Conservation (phyloP, 1,140 invertebrate genomes). For the Argopecten irradians region DNA sequence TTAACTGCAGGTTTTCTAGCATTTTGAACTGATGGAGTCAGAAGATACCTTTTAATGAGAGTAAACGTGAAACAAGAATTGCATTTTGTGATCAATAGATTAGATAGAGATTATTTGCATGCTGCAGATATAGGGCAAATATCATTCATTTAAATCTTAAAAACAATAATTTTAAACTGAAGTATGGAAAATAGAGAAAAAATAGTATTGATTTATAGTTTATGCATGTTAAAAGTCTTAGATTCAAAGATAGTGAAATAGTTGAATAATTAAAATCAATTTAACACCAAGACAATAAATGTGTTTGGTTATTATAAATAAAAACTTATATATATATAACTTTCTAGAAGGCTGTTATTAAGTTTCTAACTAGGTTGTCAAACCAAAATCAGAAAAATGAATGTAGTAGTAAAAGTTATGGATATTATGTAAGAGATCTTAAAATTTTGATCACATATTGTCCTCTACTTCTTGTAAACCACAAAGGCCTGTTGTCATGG, state of each 20-base stretch:
- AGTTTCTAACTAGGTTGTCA: too few species aligned
- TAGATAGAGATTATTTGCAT: not conserved
- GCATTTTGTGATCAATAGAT: not conserved
- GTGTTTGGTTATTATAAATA: too few species aligned
- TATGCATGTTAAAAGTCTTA: not conserved
- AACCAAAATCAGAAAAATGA: too few species aligned
- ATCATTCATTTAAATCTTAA: too few species aligned
- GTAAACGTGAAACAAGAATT: not conserved
- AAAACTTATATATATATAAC: too few species aligned
- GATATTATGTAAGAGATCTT: too few species aligned
- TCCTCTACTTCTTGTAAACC: too few species aligned
- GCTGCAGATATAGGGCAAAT: not conserved
- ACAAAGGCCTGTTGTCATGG: too few species aligned
- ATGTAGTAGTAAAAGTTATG: too few species aligned
- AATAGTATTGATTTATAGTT: not conserved
- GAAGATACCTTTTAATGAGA: not conserved
- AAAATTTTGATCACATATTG: too few species aligned
- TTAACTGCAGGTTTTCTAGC: constrained; percentile 14
- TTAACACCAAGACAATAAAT: too few species aligned
- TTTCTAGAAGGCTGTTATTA: too few species aligned
- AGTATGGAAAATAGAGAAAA: not conserved
- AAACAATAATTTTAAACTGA: not conserved
- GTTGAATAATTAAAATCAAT: not conserved
- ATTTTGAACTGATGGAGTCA: not conserved
- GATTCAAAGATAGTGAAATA: not conserved